A percentile compares a stretch with the other conserved stretches of the same genome.
Evolutionary conservation across 2,888 invertebrate genomes (phyloP).

Genomic region (Amphipoea lucens): DNA sequence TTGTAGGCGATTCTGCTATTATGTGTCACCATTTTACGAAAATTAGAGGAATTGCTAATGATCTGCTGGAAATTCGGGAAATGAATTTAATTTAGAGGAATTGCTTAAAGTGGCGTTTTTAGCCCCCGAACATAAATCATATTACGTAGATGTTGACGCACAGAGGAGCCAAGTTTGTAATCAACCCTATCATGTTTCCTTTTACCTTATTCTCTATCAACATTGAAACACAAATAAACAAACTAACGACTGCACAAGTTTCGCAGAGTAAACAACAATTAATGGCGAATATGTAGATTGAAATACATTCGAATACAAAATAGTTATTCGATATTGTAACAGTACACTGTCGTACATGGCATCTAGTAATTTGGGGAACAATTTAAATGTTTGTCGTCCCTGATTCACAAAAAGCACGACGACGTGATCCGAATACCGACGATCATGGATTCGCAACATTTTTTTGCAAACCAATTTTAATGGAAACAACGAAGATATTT

Average conservation of each 20-base stretch:
- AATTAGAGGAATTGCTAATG: too few species aligned
- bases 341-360: slow-evolving; percentile 46
- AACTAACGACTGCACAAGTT: slow-evolving; percentile 45
- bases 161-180: slow-evolving; percentile 4
- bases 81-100: too few species aligned
- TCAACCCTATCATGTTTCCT: slow-evolving; percentile 14
- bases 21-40: too few species aligned
- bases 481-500: slow-evolving; percentile 54
- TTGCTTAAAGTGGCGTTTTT: too few species aligned
- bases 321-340: slow-evolving; percentile 61
- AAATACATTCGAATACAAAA: slow-evolving; percentile 59
- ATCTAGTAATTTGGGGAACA: slow-evolving; percentile 71
- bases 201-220: slow-evolving; percentile 25
- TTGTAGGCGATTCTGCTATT: too few species aligned
- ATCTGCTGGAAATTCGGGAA: too few species aligned
- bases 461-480: slow-evolving; percentile 60
- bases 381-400: slow-evolving; percentile 73
- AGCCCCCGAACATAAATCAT: too few species aligned
- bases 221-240: slow-evolving; percentile 49
- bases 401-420: slow-evolving; percentile 72
- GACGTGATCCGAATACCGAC: slow-evolving; percentile 71
- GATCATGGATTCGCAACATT: slow-evolving; percentile 56
- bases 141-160: background rate
- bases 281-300: slow-evolving; percentile 54
- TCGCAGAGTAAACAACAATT: slow-evolving; percentile 58